Evolutionary conservation across 2,113 vertebrate species (phyloP), one percentile per base, ranked within the genome.

Genomic region (Aegotheles bennettii): DNA sequence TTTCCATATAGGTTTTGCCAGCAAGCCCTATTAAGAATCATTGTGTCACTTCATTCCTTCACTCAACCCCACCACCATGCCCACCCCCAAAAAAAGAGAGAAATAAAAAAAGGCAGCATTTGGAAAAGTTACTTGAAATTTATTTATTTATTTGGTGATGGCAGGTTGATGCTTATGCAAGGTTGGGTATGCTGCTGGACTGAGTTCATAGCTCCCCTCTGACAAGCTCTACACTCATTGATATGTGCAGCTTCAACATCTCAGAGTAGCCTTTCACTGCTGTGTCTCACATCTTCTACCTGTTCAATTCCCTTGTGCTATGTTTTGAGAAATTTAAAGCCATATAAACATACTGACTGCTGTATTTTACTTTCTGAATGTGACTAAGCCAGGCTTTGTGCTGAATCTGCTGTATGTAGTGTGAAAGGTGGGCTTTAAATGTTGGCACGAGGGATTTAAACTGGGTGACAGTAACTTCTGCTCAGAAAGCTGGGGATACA

Each of bases 51-150:
- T 64, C 14, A 2, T 76, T 78, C 51, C 25, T n/a, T n/a, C n/a
- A n/a, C n/a, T n/a, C n/a, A n/a, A n/a, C n/a, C n/a, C n/a, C n/a
- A n/a, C n/a, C n/a, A n/a, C n/a, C n/a, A n/a, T n/a, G n/a, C n/a
- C 9, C 3, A 20, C 7, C 38, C 2, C 11, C 25, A 4, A 16
- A 5, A 9, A 5, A 16, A 12, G 7, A 11, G 9, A 9, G 1
- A 7, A n/a, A 29, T 23, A 28, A 36, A 20, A 28, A 28, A 16
- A n/a, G 5, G 11, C 13, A 54, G 3, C 11, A 19, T 51, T 75
- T 83, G 19, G 50, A 48, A 69, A 60, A 38, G 24, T 38, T 10
- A 40, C 57, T 76, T 40, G 26, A 33, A 28, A 67, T 67, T 56
- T 64, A 18, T 59, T 80, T 47, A 6, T 61, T 77, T 82, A 21